phyloP scores from a whole-genome alignment of 2,113 vertebrate species.

The Rallus limicola region DNA sequence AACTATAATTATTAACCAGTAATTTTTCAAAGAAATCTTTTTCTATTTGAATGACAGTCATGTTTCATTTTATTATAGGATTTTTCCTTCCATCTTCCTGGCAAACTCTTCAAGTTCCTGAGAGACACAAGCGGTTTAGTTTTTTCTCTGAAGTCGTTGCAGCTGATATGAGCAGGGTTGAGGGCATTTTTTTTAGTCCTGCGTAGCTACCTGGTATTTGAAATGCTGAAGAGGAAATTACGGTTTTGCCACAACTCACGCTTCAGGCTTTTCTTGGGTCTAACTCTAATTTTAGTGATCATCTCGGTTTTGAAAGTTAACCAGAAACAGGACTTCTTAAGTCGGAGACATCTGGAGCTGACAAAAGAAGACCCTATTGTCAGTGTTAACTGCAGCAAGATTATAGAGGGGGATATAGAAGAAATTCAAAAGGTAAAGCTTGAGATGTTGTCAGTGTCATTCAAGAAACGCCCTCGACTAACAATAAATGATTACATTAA shows the following conservation, averaged over 20 bases:
- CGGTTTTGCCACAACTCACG: constrained; percentile 75
- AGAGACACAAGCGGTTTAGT: background rate
- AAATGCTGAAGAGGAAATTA: constrained; percentile 79
- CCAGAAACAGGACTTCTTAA: constrained; percentile 68
- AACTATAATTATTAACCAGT: background rate
- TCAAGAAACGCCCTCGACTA: constrained; percentile 68
- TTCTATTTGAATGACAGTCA: background rate
- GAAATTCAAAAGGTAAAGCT: constrained; percentile 80
- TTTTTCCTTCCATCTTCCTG: background rate
- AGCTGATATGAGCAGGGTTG: background rate
- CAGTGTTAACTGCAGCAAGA: constrained; percentile 81
- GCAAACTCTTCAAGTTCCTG: background rate
- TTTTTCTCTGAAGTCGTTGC: background rate
- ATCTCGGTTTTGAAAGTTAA: constrained; percentile 73
- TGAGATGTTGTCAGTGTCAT: constrained; percentile 71
- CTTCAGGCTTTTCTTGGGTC: constrained; percentile 53
- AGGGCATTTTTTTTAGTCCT: background rate
- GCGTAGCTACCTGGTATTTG: constrained; percentile 37
- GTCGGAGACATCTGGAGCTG: constrained; percentile 71
- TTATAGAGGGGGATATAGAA: constrained; percentile 79
- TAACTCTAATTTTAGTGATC: constrained; percentile 61
- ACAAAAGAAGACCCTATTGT: constrained; percentile 62
- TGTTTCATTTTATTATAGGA: constrained; percentile 27
- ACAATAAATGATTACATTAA: constrained; percentile 80
- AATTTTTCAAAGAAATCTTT: background rate